Evolutionary conservation across 1,140 invertebrate genomes (phyloP), one percentile per base, ranked within the genome.

Genomic region (Drosophila chauvacae): DNA sequence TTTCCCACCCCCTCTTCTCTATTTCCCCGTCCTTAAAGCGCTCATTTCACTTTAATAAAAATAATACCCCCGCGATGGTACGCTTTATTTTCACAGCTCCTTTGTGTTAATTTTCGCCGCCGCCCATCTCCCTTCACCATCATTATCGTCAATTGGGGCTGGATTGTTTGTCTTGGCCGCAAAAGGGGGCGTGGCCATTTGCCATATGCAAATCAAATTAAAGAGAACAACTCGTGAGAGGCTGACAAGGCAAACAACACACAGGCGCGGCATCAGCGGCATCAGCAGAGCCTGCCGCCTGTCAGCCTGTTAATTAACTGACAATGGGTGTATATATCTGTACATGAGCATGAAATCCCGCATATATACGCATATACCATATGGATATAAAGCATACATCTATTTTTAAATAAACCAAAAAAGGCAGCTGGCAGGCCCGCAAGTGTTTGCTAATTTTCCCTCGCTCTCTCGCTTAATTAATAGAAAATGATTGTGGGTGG

Each of bases 261-360:
- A 18, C 9, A 28, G 65, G 51, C 55, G 23, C 37, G 30, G 30
- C 30, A 30, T 30, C 28, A 28, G 28, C 28, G 55, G 48, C 55
- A 26, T 28, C 48, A 58, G 63, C 26, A 13, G 7, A 18, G 30
- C 7, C 33, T 61, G 80, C 51, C 4, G 76, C 33, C 6, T 55
- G 80, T 83, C 77, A 73, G 83, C 59, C 86, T 83, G 72, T 88
- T 87, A 87, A 87, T 87, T 87, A 88, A 88, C 84, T 88, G 84
- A 87, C 80, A 87, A 87, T 80, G 59, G 76, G 42, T 26, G 14
- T 28, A 14, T 35, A 28, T 28, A 26, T 51, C 7, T 14, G 13
- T 47, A 14, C 18, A 28, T 10, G 26, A 48, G 47, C 26, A 28
- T 30, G 16, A 33, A 51, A 51, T 33, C 13, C 20, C 23, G n/a